phyloP scores from a whole-genome alignment of 2,888 invertebrate genomes.

The Apotomis betuletana region DNA sequence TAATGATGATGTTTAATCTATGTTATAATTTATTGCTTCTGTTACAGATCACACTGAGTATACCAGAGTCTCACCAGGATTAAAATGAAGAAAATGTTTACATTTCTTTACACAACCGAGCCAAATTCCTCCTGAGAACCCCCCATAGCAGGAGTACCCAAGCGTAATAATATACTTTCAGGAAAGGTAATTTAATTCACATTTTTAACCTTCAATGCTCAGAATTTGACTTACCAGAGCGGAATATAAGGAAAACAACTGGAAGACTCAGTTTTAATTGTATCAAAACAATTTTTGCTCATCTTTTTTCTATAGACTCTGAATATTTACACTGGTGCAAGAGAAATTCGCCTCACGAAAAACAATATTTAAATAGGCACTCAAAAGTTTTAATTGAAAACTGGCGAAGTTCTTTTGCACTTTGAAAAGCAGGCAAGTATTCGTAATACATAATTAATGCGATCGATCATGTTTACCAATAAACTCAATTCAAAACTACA shows the following conservation, averaged over 20 bases:
- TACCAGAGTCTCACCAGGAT: not conserved
- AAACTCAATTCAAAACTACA: constrained; percentile 57
- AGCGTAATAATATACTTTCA: not conserved
- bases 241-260: not conserved
- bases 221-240: not conserved
- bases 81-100: not conserved
- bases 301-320: constrained; percentile 3
- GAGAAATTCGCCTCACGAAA: constrained; percentile 16
- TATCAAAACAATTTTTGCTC: constrained; percentile 17
- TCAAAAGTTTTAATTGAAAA: constrained; percentile 37
- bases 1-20: no score
- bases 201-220: not conserved
- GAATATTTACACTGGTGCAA: constrained; percentile 10
- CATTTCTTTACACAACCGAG: not conserved
- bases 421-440: constrained; percentile 7
- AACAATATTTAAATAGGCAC: constrained; percentile 32
- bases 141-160: not conserved
- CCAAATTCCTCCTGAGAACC: not conserved
- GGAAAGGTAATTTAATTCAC: not conserved
- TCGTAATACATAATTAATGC: constrained; percentile 28
- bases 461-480: constrained; percentile 40
- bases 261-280: constrained; percentile 8
- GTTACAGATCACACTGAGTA: no score
- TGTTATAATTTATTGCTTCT: no score
- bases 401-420: not conserved